Percentiles rank a stretch among this genome's conserved stretches.
Conservation (phyloP, 1,140 invertebrate genomes). For the Pseudomyrmex concolor region DNA sequence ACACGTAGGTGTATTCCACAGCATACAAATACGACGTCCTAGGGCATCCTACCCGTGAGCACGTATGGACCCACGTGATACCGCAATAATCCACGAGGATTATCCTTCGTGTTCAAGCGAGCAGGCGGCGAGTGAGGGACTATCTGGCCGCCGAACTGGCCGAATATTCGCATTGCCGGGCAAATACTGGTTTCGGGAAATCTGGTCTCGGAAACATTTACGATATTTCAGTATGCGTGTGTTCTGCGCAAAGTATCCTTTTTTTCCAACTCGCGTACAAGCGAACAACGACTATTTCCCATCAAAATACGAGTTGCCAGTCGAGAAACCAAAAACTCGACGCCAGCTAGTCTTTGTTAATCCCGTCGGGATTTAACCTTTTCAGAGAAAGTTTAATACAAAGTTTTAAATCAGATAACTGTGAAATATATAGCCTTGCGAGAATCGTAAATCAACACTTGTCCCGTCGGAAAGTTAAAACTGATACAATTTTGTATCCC, state of each 20-base stretch:
- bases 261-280: not conserved
- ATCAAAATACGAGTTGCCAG: slow-evolving; percentile 32
- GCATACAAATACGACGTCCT: slow-evolving; percentile 78
- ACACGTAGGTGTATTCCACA: slow-evolving; percentile 75
- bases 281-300: slow-evolving; percentile 27
- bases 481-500: slow-evolving; percentile 41
- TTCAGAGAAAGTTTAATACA: slow-evolving; percentile 55
- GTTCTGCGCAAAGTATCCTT: slow-evolving; percentile 25
- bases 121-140: slow-evolving; percentile 75
- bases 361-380: slow-evolving; percentile 53
- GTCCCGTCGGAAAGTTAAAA: slow-evolving; percentile 50
- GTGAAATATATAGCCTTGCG: slow-evolving; percentile 53
- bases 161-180: slow-evolving; percentile 77
- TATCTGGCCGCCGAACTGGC: slow-evolving; percentile 79
- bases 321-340: slow-evolving; percentile 45
- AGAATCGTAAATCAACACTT: slow-evolving; percentile 58
- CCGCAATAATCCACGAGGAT: slow-evolving; percentile 85
- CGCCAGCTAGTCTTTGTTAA: slow-evolving; percentile 37
- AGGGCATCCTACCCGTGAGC: slow-evolving; percentile 75
- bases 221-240: not conserved
- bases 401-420: slow-evolving; percentile 61
- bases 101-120: slow-evolving; percentile 81
- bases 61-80: slow-evolving; percentile 82
- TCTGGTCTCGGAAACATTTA: slow-evolving; percentile 52
- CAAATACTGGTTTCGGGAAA: slow-evolving; percentile 62